Conservation (phyloP, 2,113 vertebrate genomes). For the Pan troglodytes region NHGRI_mPanTro3-v2.1_pri NC_072414.2:92958001-92958500, state of each 20-base stretch:
- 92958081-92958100: not conserved
- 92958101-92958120: not conserved
- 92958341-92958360: slow-evolving; percentile 30
- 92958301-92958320: not conserved
- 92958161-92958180: slow-evolving; percentile 1
- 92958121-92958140: not conserved
- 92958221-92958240: slow-evolving; percentile 30
- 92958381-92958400: not conserved
- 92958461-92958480: not conserved
- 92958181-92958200: slow-evolving; percentile 27
- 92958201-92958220: not conserved
- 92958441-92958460: not conserved
- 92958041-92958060: not conserved
- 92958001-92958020: not conserved
- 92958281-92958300: slow-evolving; percentile 57
- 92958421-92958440: not conserved
- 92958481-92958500: accelerated
- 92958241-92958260: slow-evolving; percentile 49
- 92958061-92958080: not conserved
- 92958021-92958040: not conserved
- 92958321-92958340: slow-evolving; percentile 47
- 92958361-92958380: slow-evolving; percentile 56
- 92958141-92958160: not conserved
- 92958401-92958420: not conserved
- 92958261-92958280: slow-evolving; percentile 51